Conservation (phyloP, 1,140 invertebrate genomes). For the Hycleus phaleratus region DNA sequence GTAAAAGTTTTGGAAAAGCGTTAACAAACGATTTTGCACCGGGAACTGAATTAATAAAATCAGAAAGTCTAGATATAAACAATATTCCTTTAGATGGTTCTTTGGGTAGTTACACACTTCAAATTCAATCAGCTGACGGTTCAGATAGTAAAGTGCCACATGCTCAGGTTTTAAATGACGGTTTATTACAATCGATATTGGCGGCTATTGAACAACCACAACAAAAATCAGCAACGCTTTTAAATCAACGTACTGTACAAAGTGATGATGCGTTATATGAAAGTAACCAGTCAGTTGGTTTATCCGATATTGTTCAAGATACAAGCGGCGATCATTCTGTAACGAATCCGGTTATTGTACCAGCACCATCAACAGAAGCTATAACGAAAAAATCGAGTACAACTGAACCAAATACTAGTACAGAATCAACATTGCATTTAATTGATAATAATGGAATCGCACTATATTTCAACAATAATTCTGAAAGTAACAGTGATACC, state of each 20-base stretch:
- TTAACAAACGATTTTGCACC: conserved; percentile 33
- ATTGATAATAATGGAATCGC: conserved; percentile 48
- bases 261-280: background rate
- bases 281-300: too few relatives aligned
- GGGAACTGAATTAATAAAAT: conserved; percentile 35
- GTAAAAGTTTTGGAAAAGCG: conserved; percentile 34
- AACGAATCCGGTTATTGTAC: conserved; percentile 24
- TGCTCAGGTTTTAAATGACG: conserved; percentile 67
- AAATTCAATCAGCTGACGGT: conserved; percentile 59
- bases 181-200: conserved; percentile 68
- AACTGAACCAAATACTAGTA: background rate
- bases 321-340: conserved; percentile 18
- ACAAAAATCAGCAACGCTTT: conserved; percentile 13
- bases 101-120: conserved; percentile 58
- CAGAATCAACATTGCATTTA: conserved; percentile 31
- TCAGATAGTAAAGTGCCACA: conserved; percentile 47
- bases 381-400: conserved; percentile 1
- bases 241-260: background rate
- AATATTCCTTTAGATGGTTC: conserved; percentile 56
- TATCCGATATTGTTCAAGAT: too few relatives aligned
- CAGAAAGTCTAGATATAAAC: conserved; percentile 40
- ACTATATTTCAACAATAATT: conserved; percentile 41
- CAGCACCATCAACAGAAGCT: conserved; percentile 17
- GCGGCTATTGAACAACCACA: conserved; percentile 60
- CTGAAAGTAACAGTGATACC: too few relatives aligned